Conservation (phyloP, 2,113 vertebrate genomes). For the Corvus hawaiiensis region DNA sequence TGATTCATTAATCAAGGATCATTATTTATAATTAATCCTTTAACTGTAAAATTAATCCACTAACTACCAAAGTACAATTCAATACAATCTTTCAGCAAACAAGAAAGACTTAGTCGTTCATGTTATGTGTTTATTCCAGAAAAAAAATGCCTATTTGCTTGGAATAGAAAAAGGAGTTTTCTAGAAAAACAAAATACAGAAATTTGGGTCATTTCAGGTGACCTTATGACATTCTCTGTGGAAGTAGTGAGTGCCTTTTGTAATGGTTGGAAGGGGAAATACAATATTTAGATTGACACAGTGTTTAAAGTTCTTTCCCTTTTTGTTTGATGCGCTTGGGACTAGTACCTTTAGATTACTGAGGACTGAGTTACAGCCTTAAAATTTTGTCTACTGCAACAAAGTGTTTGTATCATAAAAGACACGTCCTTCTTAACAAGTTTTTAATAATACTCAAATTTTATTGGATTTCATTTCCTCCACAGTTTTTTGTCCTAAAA, state of each 20-base stretch:
- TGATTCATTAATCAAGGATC: not conserved
- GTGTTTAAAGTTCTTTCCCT: not conserved
- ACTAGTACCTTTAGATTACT: not conserved
- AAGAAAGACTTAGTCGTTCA: not conserved
- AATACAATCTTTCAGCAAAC: not conserved
- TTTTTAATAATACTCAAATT: not conserved
- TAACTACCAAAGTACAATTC: not conserved
- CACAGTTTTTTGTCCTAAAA: not conserved
- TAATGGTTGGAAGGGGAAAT: not conserved
- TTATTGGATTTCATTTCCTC: not conserved
- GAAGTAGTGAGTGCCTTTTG: not conserved
- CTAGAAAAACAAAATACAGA: not conserved
- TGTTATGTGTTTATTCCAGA: not conserved
- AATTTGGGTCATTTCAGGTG: not conserved
- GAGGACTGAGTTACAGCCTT: not conserved
- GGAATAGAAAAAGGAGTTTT: not conserved
- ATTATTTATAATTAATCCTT: not conserved
- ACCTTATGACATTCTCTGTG: not conserved
- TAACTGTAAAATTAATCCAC: not conserved
- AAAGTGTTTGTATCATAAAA: not conserved
- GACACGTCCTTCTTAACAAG: not conserved
- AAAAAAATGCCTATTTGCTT: not conserved
- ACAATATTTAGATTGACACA: not conserved
- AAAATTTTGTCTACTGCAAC: not conserved
- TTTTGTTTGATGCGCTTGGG: not conserved